Evolutionary conservation across 2,888 invertebrate genomes (phyloP), one percentile per base, ranked within the genome.

Genomic region (Drosophila atripex): DNA sequence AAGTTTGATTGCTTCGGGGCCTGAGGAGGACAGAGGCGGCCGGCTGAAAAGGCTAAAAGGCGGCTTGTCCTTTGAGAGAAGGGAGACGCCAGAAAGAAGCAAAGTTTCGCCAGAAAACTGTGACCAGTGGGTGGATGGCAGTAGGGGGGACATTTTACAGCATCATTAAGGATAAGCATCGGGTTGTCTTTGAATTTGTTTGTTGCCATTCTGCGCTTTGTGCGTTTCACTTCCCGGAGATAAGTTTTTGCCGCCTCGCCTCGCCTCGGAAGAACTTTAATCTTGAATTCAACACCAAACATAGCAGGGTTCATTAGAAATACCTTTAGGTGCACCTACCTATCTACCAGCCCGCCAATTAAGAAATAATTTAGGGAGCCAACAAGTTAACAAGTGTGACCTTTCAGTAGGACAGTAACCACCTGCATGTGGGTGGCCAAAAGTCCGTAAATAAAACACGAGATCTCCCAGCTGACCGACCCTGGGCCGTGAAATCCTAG

Each of bases 121-220:
- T 51, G 69, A 49, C 78, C 57, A 60, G 54, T 32, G 57, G 55
- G 39, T 12, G 16, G n/a, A n/a, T n/a, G 43, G 45, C 3, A 46
- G 16, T 18, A 25, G 3, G 9, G 50, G 35, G 64, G 60, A 73
- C 83, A 80, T 87, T 83, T 82, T 77, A 80, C 79, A 80, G 80
- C 86, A 90, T 90, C 90, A 90, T 90, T 90, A 89, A 85, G 89
- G 90, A 90, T 89, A 90, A 86, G 86, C 85, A 90, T 90, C 89
- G 88, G 88, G 86, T 84, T 84, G 85, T 86, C 88, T 88, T 88
- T 88, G 88, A 88, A 87, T 88, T 88, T 86, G 80, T 85, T 86
- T 78, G 78, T 69, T 68, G 75, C 72, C 78, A 75, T 72, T 73
- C 72, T 66, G 58, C 55, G 77, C 75, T 71, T 73, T 79, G 78